These are phyloP conservation scores for Cebus imitator DNA, from an alignment of 2,113 vertebrate genomes.

Conservation along the genomic window DNA sequence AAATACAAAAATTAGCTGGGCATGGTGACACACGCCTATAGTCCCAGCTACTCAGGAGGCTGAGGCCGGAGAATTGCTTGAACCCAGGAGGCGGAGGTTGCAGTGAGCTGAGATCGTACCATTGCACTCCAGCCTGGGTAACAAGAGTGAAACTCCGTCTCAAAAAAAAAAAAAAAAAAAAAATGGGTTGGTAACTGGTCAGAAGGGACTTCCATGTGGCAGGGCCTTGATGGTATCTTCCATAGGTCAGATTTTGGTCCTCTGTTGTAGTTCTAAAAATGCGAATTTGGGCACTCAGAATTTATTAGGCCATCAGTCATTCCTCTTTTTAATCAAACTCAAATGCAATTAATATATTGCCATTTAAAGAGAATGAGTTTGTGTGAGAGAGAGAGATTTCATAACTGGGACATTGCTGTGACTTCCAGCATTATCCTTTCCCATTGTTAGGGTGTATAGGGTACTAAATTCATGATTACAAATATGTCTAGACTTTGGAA, in stretches of 20 bases:
- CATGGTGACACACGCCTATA: too few species aligned
- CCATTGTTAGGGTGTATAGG: background rate
- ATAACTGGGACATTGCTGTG: conserved; percentile 1
- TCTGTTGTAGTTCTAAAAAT: background rate
- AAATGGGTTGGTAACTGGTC: background rate
- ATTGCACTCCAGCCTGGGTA: too few species aligned
- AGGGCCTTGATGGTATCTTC: background rate
- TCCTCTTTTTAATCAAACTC: background rate
- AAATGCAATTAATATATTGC: background rate
- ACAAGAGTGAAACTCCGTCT: too few species aligned
- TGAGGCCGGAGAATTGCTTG: too few species aligned
- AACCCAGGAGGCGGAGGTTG: too few species aligned
- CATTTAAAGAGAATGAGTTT: background rate
- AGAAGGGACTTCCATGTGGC: background rate
- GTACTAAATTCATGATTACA: background rate
- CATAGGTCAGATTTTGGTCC: background rate
- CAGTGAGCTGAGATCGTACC: too few species aligned
- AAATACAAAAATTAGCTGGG: too few species aligned
- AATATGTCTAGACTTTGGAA: conserved; percentile 6
- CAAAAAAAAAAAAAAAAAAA: too few species aligned
- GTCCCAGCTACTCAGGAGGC: too few species aligned
- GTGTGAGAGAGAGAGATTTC: background rate
- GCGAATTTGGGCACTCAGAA: background rate
- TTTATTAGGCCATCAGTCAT: background rate
- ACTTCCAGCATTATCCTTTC: background rate